phyloP scores from a whole-genome alignment of 1,140 invertebrate species.

The Scaptomyza graminum region DNA sequence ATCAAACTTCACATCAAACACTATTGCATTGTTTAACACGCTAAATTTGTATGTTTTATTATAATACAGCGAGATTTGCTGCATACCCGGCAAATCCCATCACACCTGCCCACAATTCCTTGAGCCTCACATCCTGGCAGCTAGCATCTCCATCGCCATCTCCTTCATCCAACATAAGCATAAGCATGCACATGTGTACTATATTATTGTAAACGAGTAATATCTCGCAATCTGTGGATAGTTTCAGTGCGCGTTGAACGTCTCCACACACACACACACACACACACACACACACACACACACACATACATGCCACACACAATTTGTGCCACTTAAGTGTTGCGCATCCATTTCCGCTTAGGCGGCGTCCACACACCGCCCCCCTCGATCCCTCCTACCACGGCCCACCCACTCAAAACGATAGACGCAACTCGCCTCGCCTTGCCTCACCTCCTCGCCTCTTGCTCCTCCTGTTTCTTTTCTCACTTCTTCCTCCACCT shows the following conservation, averaged over 20 bases:
- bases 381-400: neutral
- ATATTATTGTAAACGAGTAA: slow-evolving; percentile 4
- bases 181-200: neutral
- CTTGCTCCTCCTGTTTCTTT: too few species aligned
- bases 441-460: too few species aligned
- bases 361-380: slow-evolving; percentile 27
- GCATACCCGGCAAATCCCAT: neutral
- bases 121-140: too few species aligned
- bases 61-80: neutral
- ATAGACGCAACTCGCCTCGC: slow-evolving; percentile 4
- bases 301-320: slow-evolving; percentile 47
- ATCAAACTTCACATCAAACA: slow-evolving; percentile 4
- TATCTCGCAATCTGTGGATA: slow-evolving; percentile 20
- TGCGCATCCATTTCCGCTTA: slow-evolving; percentile 79
- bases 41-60: slow-evolving; percentile 7
- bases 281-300: slow-evolving; percentile 67
- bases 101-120: too few species aligned
- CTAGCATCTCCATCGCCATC: too few species aligned
- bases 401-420: neutral
- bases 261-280: slow-evolving; percentile 45
- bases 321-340: slow-evolving; percentile 81
- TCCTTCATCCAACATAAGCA: too few species aligned
- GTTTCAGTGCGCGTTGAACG: slow-evolving; percentile 32
- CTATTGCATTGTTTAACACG: neutral
- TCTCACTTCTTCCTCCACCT: neutral